These are phyloP conservation scores for Phragmatobia fuliginosa DNA, from an alignment of 2,888 invertebrate species.

Conservation along the genomic window DNA sequence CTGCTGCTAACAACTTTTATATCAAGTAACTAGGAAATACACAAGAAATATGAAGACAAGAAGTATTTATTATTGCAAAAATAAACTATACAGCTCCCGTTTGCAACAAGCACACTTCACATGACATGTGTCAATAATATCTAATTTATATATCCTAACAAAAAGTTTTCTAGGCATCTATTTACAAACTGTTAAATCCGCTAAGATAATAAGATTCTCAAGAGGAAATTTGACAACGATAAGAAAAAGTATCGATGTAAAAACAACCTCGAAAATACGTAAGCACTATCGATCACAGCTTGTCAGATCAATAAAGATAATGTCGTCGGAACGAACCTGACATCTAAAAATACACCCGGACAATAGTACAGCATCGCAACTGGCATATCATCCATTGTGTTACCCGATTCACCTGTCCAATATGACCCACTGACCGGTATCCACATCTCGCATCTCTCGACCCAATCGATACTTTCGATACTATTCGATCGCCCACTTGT, in stretches of 20 bases:
- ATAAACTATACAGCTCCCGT: background rate
- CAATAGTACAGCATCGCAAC: conserved; percentile 56
- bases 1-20: no score
- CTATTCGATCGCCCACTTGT: conserved; percentile 65
- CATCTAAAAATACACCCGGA: conserved; percentile 57
- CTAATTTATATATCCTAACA: background rate
- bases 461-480: conserved; percentile 67
- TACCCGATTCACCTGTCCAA: conserved; percentile 69
- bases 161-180: background rate
- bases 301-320: conserved; percentile 66
- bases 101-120: no score
- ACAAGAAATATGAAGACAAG: no score
- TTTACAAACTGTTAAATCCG: background rate
- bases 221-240: conserved; percentile 17
- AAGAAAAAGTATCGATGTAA: conserved; percentile 43
- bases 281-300: conserved; percentile 59
- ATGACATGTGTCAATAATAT: background rate
- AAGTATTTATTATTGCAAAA: background rate
- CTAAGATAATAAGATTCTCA: background rate
- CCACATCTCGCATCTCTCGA: conserved; percentile 54
- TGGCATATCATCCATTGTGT: conserved; percentile 60
- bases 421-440: conserved; percentile 74
- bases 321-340: conserved; percentile 53
- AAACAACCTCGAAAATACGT: conserved; percentile 45
- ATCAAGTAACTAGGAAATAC: background rate